phyloP scores from a whole-genome alignment of 2,797 vertebrate species.

The Carcharodon carcharias region DNA sequence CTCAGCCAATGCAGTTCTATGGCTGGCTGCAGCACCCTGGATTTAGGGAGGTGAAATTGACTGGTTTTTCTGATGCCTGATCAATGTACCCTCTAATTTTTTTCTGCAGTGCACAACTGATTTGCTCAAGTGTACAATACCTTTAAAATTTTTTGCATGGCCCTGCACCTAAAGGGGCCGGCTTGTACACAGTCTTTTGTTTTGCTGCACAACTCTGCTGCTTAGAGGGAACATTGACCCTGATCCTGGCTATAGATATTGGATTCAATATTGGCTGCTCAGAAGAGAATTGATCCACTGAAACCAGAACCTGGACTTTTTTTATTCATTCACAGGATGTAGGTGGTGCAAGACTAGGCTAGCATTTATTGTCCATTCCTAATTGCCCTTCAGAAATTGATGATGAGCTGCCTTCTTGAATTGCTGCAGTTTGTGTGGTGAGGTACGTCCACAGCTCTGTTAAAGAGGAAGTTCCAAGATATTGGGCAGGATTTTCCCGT shows the following conservation, averaged over 20 bases:
- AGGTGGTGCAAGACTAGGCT: not conserved
- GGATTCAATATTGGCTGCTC: not conserved
- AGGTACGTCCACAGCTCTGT: not conserved
- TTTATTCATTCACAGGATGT: not conserved
- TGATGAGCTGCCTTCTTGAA: not conserved
- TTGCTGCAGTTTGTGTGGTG: not conserved
- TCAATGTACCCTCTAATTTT: not conserved
- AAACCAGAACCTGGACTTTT: not conserved
- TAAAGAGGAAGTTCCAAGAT: not conserved
- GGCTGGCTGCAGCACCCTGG: not conserved
- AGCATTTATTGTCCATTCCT: not conserved
- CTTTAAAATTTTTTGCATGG: not conserved
- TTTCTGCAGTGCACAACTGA: not conserved
- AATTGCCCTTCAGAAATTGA: not conserved
- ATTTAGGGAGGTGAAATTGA: not conserved
- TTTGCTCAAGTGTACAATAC: not conserved
- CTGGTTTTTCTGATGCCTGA: not conserved
- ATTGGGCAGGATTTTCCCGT: too few species aligned
- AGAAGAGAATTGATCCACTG: not conserved
- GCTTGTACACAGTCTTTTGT: not conserved
- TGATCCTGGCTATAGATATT: not conserved
- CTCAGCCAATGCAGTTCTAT: not conserved
- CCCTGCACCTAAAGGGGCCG: not conserved
- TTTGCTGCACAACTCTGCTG: not conserved
- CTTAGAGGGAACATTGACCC: not conserved